phyloP scores from a whole-genome alignment of 23 tunicate species.

The Ciona savignyi region DNA sequence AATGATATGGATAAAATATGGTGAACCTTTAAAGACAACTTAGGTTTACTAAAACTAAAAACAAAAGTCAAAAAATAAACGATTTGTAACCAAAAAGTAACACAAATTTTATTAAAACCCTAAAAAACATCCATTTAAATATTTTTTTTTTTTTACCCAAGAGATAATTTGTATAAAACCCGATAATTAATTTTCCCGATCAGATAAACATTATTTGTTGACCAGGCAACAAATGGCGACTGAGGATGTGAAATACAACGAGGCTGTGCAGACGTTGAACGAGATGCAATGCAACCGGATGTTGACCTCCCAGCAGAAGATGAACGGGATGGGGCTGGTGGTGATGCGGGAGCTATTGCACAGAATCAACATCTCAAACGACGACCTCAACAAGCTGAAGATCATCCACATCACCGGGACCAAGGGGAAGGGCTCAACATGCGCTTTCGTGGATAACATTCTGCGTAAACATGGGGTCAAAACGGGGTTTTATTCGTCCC shows the following conservation, averaged over 20 bases:
- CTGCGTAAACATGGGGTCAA: slow-evolving; percentile 58
- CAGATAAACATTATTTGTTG: too few species aligned
- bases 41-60: too few species aligned
- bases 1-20: too few species aligned
- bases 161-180: too few species aligned
- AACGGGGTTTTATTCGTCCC: slow-evolving; percentile 93
- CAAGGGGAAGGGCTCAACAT: slow-evolving; percentile 95
- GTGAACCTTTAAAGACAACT: too few species aligned
- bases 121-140: too few species aligned
- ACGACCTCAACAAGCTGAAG: slow-evolving; percentile 34
- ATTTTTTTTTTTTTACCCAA: too few species aligned
- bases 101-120: too few species aligned
- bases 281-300: slow-evolving; percentile 34
- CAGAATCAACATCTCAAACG: slow-evolving; percentile 35
- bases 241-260: slow-evolving; percentile 29
- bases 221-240: slow-evolving; percentile 36
- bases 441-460: slow-evolving; percentile 87
- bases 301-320: slow-evolving; percentile 12
- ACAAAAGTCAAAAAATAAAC: too few species aligned
- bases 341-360: slow-evolving; percentile 56
- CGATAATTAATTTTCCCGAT: too few species aligned
- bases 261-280: slow-evolving; percentile 71
- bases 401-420: slow-evolving; percentile 75
- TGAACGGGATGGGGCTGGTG: slow-evolving; percentile 37
- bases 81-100: too few species aligned